Evolutionary conservation across 2,113 vertebrate species (phyloP).

Genomic region (Vidua chalybeata): DNA sequence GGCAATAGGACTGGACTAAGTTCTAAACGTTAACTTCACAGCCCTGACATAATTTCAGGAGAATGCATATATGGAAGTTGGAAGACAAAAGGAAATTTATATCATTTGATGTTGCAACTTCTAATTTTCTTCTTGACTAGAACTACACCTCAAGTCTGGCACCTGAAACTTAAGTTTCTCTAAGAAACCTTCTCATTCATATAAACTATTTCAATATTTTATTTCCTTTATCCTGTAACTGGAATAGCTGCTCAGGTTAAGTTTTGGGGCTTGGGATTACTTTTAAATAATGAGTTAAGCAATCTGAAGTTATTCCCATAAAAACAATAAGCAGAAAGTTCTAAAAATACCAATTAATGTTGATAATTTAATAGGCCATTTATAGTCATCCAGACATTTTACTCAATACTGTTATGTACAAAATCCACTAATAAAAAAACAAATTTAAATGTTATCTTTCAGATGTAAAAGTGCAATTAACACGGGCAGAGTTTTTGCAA

Average conservation of each 20-base stretch:
- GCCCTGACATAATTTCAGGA: neutral
- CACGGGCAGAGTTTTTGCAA: constrained; percentile 15
- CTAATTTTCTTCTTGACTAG: neutral
- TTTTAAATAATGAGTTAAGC: constrained; percentile 18
- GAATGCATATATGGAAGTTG: neutral
- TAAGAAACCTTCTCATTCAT: neutral
- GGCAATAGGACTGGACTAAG: neutral
- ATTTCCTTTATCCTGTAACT: constrained; percentile 23
- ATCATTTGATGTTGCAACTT: neutral
- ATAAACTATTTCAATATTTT: constrained; percentile 29
- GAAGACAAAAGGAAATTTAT: neutral
- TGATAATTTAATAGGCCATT: constrained; percentile 38
- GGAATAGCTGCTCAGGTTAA: neutral
- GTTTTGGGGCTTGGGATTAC: neutral
- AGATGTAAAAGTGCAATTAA: constrained; percentile 61
- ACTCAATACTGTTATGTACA: constrained; percentile 38
- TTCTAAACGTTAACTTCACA: neutral
- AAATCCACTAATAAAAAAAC: constrained; percentile 34
- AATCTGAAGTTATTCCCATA: neutral
- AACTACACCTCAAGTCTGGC: neutral
- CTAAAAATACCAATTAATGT: neutral
- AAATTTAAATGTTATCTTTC: constrained; percentile 27
- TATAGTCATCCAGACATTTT: constrained; percentile 32
- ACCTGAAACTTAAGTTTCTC: neutral
- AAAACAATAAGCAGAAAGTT: constrained; percentile 28